Conservation (phyloP, 2,797 vertebrate genomes). For the Parauchenoglanis ngamensis region DNA sequence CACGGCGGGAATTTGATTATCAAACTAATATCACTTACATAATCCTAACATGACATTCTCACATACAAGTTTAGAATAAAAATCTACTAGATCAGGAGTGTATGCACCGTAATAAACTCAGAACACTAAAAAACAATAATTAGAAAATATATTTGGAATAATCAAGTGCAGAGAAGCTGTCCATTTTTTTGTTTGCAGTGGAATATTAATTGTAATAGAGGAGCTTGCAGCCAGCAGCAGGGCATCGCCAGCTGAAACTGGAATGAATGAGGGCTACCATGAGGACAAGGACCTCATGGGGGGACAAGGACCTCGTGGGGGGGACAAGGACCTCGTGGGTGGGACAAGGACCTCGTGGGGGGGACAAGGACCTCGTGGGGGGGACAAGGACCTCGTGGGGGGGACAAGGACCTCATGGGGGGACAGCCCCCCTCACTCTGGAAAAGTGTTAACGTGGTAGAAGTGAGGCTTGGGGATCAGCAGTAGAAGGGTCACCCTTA, state of each 20-base stretch:
- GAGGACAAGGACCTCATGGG: conserved; percentile 14
- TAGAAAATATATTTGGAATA: background rate
- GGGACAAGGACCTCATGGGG: conserved; percentile 16
- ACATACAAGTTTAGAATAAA: background rate
- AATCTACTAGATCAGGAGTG: too few relatives aligned
- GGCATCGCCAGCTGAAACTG: conserved; percentile 28
- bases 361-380: conserved; percentile 12
- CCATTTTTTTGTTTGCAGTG: background rate
- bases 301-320: conserved; percentile 13
- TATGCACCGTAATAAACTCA: background rate
- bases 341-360: conserved; percentile 13
- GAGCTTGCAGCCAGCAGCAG: conserved; percentile 28
- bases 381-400: conserved; percentile 8
- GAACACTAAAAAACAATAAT: background rate
- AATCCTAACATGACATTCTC: background rate
- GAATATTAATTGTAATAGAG: conserved; percentile 20
- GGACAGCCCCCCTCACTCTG: conserved; percentile 32
- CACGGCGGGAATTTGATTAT: background rate
- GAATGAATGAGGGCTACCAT: conserved; percentile 35
- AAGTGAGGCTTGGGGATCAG: conserved; percentile 30
- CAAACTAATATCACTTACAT: too few relatives aligned
- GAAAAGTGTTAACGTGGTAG: conserved; percentile 54
- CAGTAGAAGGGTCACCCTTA: conserved; percentile 36
- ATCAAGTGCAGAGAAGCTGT: background rate
- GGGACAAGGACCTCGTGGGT: conserved; percentile 8